Conservation (phyloP, 2,888 invertebrate species). For the Hofmannophila pseudospretella region DNA sequence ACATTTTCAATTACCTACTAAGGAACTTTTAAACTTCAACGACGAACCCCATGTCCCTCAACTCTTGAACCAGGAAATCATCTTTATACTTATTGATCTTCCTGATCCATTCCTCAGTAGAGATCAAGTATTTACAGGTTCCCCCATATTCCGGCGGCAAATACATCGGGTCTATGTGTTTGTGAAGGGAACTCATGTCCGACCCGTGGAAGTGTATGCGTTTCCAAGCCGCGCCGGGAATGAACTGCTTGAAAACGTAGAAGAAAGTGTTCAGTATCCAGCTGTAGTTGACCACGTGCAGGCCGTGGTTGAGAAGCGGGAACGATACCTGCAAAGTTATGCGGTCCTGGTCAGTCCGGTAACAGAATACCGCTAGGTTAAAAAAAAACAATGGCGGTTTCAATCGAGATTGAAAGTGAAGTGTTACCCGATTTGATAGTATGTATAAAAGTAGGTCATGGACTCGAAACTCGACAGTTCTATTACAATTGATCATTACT, state of each 20-base stretch:
- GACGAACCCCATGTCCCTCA: conserved; percentile 78
- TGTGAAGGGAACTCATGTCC: conserved; percentile 54
- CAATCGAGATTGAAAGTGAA: not conserved
- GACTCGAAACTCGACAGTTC: too few relatives aligned
- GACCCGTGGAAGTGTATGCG: conserved; percentile 62
- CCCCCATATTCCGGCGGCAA: conserved; percentile 62
- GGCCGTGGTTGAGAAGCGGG: conserved; percentile 83
- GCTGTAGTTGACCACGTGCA: conserved; percentile 87
- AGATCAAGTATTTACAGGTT: conserved; percentile 74
- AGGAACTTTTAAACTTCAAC: conserved; percentile 29
- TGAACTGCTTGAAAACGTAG: conserved; percentile 86
- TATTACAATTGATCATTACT: too few relatives aligned
- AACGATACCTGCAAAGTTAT: conserved; percentile 79
- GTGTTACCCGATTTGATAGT: too few relatives aligned
- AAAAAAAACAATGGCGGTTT: conserved; percentile 3
- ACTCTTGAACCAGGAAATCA: conserved; percentile 77
- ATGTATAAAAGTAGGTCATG: too few relatives aligned
- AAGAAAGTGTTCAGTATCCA: conserved; percentile 87
- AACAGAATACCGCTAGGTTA: conserved; percentile 6
- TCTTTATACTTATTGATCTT: conserved; percentile 73
- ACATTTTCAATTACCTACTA: too few relatives aligned
- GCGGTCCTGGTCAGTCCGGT: conserved; percentile 9
- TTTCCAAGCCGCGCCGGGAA: conserved; percentile 81
- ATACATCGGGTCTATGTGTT: conserved; percentile 50
- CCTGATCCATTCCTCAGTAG: conserved; percentile 79